phyloP scores from a whole-genome alignment of 2,113 vertebrate genomes.

The Urocitellus parryii region DNA sequence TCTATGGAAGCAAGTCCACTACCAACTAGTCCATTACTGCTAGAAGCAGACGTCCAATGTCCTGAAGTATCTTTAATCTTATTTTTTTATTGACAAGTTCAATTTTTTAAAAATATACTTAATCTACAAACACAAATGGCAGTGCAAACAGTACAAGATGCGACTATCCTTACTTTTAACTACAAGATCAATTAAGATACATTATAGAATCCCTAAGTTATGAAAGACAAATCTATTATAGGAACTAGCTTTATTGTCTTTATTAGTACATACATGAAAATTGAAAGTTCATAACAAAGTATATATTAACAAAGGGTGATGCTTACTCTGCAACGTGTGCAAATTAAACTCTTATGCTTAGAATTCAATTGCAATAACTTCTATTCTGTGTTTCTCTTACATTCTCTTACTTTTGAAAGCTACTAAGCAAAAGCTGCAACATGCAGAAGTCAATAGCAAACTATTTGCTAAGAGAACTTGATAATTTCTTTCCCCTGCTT shows the following conservation, averaged over 20 bases:
- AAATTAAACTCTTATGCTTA: slow-evolving; percentile 41
- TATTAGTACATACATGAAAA: slow-evolving; percentile 52
- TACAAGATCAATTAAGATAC: slow-evolving; percentile 2
- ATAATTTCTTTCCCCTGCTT: background rate
- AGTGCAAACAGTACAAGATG: background rate
- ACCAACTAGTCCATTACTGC: background rate
- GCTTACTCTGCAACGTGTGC: background rate
- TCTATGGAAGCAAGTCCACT: background rate
- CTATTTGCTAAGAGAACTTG: background rate
- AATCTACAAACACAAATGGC: slow-evolving; percentile 17
- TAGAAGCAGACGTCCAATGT: background rate
- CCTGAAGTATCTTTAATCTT: slow-evolving; percentile 38
- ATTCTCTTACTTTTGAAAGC: slow-evolving; percentile 21
- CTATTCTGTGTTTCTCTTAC: background rate
- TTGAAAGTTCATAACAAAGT: slow-evolving; percentile 27
- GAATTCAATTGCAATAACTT: slow-evolving; percentile 35
- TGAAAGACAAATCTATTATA: background rate
- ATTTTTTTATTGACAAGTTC: background rate
- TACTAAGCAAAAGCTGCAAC: background rate
- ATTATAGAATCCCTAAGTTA: slow-evolving; percentile 40
- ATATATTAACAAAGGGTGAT: slow-evolving; percentile 47
- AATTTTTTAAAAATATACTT: slow-evolving; percentile 51
- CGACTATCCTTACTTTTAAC: slow-evolving; percentile 43
- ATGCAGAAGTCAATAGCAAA: slow-evolving; percentile 20
- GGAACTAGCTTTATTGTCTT: slow-evolving; percentile 6